phyloP scores from a whole-genome alignment of 1,140 invertebrate species.

The Eueides isabella region DNA sequence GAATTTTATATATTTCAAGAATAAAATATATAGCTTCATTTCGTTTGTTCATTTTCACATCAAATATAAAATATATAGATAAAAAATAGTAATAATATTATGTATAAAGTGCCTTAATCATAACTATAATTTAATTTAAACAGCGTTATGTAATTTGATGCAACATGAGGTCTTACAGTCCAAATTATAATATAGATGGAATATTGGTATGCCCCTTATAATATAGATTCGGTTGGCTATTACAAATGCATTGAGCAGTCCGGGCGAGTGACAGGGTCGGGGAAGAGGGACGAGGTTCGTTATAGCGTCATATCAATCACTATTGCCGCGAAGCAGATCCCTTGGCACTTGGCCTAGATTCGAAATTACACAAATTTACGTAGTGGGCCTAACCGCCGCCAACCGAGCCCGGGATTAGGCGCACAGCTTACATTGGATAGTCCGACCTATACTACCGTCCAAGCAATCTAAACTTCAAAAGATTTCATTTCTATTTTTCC shows the following conservation, averaged over 20 bases:
- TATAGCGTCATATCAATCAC: constrained; percentile 79
- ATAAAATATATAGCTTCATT: neutral
- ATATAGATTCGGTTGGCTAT: constrained; percentile 39
- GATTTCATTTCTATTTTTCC: constrained; percentile 48
- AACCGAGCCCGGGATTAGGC: constrained; percentile 69
- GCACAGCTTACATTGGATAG: constrained; percentile 70
- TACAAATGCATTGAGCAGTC: constrained; percentile 67
- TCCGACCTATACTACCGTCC: constrained; percentile 67
- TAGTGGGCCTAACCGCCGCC: constrained; percentile 70
- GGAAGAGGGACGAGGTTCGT: constrained; percentile 56
- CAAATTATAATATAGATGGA: constrained; percentile 12
- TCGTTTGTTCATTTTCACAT: neutral
- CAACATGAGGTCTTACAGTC: neutral
- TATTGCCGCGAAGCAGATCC: constrained; percentile 75
- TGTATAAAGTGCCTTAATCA: no score
- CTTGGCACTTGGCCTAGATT: constrained; percentile 79
- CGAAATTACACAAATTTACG: constrained; percentile 81
- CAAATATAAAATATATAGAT: no score
- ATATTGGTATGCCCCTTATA: constrained; percentile 8
- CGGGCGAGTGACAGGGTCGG: constrained; percentile 54
- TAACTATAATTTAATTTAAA: neutral
- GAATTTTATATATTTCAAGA: neutral
- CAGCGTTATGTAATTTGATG: neutral
- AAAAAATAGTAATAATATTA: no score
- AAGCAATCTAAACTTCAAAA: constrained; percentile 54